phyloP scores from a whole-genome alignment of 2,888 invertebrate genomes.

The Perdita meconis region DNA sequence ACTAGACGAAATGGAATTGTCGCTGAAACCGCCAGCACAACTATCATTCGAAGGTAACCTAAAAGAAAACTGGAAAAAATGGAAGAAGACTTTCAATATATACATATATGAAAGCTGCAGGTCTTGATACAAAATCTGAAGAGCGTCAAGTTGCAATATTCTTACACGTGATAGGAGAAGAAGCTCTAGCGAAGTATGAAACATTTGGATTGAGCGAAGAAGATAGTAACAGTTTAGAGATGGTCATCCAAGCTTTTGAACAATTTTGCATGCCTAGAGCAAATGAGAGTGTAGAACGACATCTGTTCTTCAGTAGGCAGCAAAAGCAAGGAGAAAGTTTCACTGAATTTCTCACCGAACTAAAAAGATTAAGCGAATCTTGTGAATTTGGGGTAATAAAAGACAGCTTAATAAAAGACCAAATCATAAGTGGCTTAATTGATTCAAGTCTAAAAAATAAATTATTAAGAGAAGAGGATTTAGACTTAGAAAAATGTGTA shows the following conservation, averaged over 20 bases:
- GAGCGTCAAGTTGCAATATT: too few species aligned
- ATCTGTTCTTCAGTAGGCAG: background rate
- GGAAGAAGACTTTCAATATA: too few species aligned
- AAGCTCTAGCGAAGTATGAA: too few species aligned
- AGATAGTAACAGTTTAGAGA: too few species aligned
- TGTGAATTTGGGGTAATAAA: background rate
- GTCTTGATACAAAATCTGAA: too few species aligned
- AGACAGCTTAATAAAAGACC: background rate
- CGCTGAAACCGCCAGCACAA: background rate
- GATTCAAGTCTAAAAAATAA: background rate
- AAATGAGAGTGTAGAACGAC: background rate
- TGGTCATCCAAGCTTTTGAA: background rate
- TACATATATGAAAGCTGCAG: too few species aligned
- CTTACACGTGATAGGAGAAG: too few species aligned
- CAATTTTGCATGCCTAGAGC: background rate
- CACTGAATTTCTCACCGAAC: background rate
- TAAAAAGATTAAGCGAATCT: background rate
- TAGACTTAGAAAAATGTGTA: background rate
- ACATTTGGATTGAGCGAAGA: constrained; percentile 4
- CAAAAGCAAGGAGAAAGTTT: background rate
- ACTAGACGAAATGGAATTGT: too few species aligned
- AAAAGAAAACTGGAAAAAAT: background rate
- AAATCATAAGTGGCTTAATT: background rate
- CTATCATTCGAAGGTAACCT: background rate
- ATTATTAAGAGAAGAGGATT: background rate